These are phyloP conservation scores for Crocodylus rhombifer DNA, from an alignment of 2,797 vertebrate genomes.

Conservation along the genomic window DNA sequence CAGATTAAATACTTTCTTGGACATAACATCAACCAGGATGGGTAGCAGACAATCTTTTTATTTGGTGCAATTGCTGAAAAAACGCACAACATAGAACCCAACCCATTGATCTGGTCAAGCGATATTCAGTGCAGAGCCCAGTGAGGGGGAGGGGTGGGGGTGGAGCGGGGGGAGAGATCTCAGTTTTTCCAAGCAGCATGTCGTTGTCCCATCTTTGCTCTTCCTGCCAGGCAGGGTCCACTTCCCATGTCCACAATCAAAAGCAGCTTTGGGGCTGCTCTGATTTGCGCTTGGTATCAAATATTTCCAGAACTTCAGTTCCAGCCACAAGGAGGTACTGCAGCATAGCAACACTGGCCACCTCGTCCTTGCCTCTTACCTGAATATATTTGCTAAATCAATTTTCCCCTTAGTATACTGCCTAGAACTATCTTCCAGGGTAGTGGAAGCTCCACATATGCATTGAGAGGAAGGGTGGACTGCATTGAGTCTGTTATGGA, in stretches of 20 bases:
- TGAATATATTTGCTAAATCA: not conserved
- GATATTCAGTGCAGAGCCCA: not conserved
- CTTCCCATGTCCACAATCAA: not conserved
- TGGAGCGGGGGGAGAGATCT: no score
- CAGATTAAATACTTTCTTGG: no score
- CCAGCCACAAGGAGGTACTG: not conserved
- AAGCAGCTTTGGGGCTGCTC: rapidly evolving
- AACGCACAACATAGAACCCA: not conserved
- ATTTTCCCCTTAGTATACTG: not conserved
- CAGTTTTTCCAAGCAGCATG: rapidly evolving
- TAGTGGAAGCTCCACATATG: not conserved
- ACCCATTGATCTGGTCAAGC: not conserved
- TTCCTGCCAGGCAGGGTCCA: not conserved
- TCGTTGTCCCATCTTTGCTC: rapidly evolving
- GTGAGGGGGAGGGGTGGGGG: not conserved
- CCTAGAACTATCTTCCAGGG: not conserved
- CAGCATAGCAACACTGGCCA: not conserved
- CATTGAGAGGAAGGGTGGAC: not conserved
- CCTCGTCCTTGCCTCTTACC: not conserved
- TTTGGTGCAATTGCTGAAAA: not conserved
- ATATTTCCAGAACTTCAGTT: not conserved
- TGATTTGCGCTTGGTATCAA: rapidly evolving
- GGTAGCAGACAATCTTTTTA: not conserved
- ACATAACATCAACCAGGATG: not conserved
- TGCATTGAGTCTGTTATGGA: not conserved